Conservation (phyloP, 2,113 vertebrate species). For the Centropristis striata region DNA sequence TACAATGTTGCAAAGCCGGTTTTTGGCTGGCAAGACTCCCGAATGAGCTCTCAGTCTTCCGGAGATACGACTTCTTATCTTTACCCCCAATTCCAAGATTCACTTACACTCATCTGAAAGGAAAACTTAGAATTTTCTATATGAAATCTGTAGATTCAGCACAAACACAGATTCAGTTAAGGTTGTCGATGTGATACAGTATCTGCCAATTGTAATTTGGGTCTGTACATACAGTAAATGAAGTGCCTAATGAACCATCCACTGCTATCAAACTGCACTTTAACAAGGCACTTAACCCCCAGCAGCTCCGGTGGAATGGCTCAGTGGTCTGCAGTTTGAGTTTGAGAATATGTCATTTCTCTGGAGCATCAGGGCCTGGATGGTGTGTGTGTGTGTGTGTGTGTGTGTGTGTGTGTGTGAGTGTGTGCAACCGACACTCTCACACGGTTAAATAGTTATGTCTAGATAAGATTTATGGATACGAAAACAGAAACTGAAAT, state of each 20-base stretch:
- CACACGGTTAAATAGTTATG: background rate
- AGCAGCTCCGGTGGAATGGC: conserved; percentile 19
- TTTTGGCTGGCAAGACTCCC: conserved; percentile 39
- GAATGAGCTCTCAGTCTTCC: conserved; percentile 7
- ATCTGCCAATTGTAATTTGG: background rate
- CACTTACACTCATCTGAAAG: background rate
- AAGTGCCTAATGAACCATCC: conserved; percentile 51
- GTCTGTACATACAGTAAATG: conserved; percentile 20
- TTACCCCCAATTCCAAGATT: background rate
- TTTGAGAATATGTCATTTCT: conserved; percentile 6
- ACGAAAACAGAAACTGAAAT: background rate
- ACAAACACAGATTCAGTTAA: background rate
- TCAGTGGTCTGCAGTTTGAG: conserved; percentile 30
- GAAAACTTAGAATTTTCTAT: background rate
- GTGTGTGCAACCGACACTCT: background rate
- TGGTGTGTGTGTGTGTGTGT: background rate
- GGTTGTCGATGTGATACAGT: background rate
- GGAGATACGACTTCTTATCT: background rate
- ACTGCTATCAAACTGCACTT: conserved; percentile 47
- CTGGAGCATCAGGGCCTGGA: background rate
- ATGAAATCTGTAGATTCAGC: background rate
- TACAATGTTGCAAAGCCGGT: conserved; percentile 79
- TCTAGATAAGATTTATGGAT: background rate
- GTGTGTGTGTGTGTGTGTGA: background rate
- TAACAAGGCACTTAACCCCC: conserved; percentile 65